Evolutionary conservation across 2,797 vertebrate genomes (phyloP).

Genomic region (Eidolon dupreanum): DNA sequence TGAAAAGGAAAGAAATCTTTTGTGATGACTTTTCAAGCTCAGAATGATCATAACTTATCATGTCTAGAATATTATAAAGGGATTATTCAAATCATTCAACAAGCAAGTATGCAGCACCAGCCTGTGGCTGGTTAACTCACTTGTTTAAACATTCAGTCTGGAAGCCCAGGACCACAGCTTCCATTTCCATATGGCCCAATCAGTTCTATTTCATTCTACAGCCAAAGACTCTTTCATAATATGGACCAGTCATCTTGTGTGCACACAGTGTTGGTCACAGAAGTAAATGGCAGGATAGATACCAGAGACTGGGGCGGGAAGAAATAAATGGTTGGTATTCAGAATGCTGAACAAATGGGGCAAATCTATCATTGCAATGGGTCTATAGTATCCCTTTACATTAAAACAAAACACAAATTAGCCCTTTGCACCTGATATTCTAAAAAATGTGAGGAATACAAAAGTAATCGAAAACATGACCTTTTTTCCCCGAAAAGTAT

Average conservation of each 20-base stretch:
- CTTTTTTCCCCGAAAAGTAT: neutral
- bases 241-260: neutral
- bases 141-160: neutral
- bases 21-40: neutral
- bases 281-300: neutral
- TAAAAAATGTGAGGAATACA: neutral
- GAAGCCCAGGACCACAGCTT: neutral
- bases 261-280: neutral
- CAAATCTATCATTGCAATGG: neutral
- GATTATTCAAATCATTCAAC: neutral
- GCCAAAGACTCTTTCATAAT: neutral
- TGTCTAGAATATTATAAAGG: slow-evolving; percentile 14
- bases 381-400: neutral
- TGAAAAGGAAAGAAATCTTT: neutral
- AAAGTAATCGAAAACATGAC: neutral
- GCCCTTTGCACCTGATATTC: neutral
- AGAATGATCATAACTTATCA: neutral
- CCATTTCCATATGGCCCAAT: neutral
- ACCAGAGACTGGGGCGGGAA: neutral
- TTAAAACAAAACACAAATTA: slow-evolving; percentile 13
- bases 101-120: neutral
- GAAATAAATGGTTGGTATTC: neutral
- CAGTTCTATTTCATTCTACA: neutral
- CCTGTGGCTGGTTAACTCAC: neutral
- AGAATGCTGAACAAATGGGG: neutral